Conservation (phyloP, 2,797 vertebrate species). For the Bradypus variegatus region DNA sequence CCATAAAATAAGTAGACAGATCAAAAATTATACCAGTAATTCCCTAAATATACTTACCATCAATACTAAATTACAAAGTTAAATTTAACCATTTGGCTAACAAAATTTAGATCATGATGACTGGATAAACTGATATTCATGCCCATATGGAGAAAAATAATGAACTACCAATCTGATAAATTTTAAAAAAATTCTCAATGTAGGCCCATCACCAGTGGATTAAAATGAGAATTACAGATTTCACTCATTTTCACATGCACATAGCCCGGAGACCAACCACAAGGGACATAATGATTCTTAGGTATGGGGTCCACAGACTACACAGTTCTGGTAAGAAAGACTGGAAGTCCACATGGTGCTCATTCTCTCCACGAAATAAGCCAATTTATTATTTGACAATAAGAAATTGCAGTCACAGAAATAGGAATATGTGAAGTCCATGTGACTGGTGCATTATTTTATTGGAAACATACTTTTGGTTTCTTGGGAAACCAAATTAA, state of each 20-base stretch:
- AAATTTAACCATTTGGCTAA: not conserved
- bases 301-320: not conserved
- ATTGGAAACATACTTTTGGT: not conserved
- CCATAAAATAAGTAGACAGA: not conserved
- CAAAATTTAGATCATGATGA: not conserved
- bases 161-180: not conserved
- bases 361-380: not conserved
- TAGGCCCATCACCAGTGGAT: not conserved
- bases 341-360: not conserved
- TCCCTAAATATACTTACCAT: not conserved
- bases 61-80: constrained; percentile 1
- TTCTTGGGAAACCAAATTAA: not conserved
- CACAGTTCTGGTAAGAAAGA: not conserved
- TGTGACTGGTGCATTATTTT: not conserved
- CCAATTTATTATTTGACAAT: not conserved
- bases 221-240: not conserved
- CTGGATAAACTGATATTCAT: not conserved
- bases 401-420: not conserved
- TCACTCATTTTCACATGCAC: not conserved
- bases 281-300: not conserved
- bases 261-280: not conserved
- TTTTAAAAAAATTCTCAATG: not conserved
- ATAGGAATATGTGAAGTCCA: not conserved
- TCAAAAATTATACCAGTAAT: not conserved
- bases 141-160: not conserved